phyloP scores from a whole-genome alignment of 2,888 invertebrate genomes.

The Drosophila merina region DNA sequence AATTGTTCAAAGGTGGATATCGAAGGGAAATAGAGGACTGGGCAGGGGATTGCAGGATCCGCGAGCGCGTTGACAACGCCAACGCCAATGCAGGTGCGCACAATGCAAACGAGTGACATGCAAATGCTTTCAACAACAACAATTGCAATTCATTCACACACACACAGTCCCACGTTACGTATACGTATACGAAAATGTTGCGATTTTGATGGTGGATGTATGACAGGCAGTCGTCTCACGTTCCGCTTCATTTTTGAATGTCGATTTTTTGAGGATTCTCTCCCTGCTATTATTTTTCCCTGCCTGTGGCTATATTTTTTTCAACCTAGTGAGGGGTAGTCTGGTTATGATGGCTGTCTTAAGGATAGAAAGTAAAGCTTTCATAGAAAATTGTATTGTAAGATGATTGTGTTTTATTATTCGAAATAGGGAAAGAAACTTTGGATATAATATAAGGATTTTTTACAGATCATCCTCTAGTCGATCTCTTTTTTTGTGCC shows the following conservation, averaged over 20 bases:
- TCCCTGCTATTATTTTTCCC: constrained; percentile 35
- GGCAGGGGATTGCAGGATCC: not conserved
- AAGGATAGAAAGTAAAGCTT: not conserved
- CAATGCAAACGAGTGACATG: constrained; percentile 77
- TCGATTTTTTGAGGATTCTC: constrained; percentile 65
- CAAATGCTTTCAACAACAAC: constrained; percentile 76
- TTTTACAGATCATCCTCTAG: not conserved
- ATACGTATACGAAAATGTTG: constrained; percentile 3
- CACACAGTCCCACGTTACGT: constrained; percentile 24
- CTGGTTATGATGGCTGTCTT: not conserved
- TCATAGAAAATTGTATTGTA: not conserved
- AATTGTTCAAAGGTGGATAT: constrained; percentile 26
- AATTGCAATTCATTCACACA: constrained; percentile 70
- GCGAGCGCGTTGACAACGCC: constrained; percentile 64
- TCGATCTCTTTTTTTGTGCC: not conserved
- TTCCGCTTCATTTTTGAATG: constrained; percentile 73
- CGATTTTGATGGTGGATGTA: constrained; percentile 8
- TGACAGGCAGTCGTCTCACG: constrained; percentile 55
- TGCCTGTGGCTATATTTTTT: constrained; percentile 51
- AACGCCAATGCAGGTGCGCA: constrained; percentile 74
- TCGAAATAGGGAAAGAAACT: no score
- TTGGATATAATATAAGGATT: no score
- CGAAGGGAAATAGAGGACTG: not conserved
- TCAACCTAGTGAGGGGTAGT: constrained; percentile 11
- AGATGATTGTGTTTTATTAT: no score